A percentile compares a stretch with the other conserved stretches of the same genome.
These are phyloP conservation scores for Apogon talboti DNA, from an alignment of 2,797 vertebrate genomes.

Conservation along the genomic window DNA sequence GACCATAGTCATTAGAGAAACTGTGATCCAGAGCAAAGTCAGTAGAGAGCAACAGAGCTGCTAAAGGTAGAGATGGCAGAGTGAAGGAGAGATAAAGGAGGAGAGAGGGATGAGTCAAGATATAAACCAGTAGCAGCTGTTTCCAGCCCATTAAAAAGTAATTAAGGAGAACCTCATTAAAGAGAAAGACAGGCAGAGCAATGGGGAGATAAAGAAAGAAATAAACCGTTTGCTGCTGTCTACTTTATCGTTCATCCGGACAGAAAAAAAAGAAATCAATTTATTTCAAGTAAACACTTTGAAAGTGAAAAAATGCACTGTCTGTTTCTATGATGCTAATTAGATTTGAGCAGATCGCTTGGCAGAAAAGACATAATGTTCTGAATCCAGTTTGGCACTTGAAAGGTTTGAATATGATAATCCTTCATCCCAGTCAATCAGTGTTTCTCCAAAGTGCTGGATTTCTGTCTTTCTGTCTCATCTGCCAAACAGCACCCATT, in stretches of 20 bases:
- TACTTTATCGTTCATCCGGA: conserved; percentile 63
- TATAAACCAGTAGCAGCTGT: conserved; percentile 68
- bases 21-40: conserved; percentile 9
- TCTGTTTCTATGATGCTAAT: conserved; percentile 56
- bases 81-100: conserved; percentile 14
- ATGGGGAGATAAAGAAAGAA: conserved; percentile 45
- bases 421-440: conserved; percentile 52
- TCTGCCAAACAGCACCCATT: conserved; percentile 39
- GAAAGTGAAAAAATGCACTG: conserved; percentile 14
- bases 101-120: conserved; percentile 36
- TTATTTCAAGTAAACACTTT: conserved; percentile 60
- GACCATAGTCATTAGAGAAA: conserved; percentile 5
- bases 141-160: conserved; percentile 78
- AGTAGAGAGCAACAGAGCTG: background rate
- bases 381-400: conserved; percentile 51
- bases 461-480: conserved; percentile 42
- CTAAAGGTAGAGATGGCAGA: conserved; percentile 22
- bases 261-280: conserved; percentile 49
- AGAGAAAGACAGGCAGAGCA: conserved; percentile 56
- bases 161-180: conserved; percentile 75
- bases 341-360: conserved; percentile 58
- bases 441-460: conserved; percentile 38
- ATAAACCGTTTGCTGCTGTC: conserved; percentile 60
- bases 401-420: conserved; percentile 49
- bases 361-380: conserved; percentile 58